phyloP scores from a whole-genome alignment of 2,888 invertebrate species.

The Cyclophora punctaria region DNA sequence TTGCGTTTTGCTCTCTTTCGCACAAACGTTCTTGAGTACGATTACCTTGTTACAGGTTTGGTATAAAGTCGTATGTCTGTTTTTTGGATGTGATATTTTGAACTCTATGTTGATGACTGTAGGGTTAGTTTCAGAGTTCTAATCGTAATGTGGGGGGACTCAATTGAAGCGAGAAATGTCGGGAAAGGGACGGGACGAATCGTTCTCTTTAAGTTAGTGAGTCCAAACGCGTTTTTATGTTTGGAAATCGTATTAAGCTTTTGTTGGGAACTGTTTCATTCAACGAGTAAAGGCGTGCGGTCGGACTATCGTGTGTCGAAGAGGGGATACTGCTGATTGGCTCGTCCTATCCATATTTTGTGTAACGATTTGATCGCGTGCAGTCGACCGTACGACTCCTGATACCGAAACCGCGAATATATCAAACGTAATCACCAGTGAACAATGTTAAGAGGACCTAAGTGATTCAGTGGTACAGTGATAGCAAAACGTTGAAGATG shows the following conservation, averaged over 20 bases:
- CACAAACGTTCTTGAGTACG: conserved; percentile 42
- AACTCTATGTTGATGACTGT: background rate
- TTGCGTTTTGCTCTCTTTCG: conserved; percentile 39
- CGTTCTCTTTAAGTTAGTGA: conserved; percentile 70
- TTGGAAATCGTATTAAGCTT: conserved; percentile 76
- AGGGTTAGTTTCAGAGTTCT: conserved; percentile 26
- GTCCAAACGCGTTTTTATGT: conserved; percentile 75
- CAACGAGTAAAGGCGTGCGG: conserved; percentile 72
- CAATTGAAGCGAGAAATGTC: conserved; percentile 59
- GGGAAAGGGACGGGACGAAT: conserved; percentile 59
- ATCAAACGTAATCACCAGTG: conserved; percentile 17
- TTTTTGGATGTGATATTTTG: conserved; percentile 16
- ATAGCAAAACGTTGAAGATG: conserved; percentile 39
- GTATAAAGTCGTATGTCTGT: conserved; percentile 46
- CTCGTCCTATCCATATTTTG: conserved; percentile 57
- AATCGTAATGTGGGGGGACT: conserved; percentile 43
- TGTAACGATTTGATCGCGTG: conserved; percentile 55
- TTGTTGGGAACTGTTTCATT: conserved; percentile 74
- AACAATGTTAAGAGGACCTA: conserved; percentile 24
- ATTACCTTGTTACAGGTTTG: conserved; percentile 49
- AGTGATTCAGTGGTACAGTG: background rate
- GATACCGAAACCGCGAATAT: conserved; percentile 12
- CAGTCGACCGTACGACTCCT: conserved; percentile 56
- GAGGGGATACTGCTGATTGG: conserved; percentile 67
- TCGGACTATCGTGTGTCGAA: conserved; percentile 67